A percentile compares a stretch with the other conserved stretches of the same genome.
Evolutionary conservation across 2,797 vertebrate species (phyloP).

Genomic region (Sebastes variabilis): DNA sequence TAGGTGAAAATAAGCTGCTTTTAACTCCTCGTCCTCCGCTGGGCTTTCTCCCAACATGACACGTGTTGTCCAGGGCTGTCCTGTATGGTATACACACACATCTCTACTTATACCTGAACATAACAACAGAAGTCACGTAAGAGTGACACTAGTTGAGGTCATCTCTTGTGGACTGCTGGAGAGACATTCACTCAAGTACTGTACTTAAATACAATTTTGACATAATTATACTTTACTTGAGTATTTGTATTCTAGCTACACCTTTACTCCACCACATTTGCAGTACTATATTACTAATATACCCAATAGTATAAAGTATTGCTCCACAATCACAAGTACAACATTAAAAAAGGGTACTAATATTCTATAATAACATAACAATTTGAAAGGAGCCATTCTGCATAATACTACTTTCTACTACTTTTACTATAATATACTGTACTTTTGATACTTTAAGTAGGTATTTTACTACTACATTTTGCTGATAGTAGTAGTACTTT

Average conservation of each 20-base stretch:
- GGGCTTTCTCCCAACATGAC: background rate
- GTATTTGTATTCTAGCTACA: background rate
- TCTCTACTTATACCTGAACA: background rate
- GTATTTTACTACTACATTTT: background rate
- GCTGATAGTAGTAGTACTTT: background rate
- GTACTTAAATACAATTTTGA: background rate
- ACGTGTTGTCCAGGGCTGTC: background rate
- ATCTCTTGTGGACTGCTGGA: background rate
- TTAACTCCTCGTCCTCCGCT: background rate
- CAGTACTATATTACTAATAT: too few species aligned
- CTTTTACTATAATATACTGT: background rate
- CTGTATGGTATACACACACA: background rate
- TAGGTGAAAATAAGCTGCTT: background rate
- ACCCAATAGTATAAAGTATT: background rate
- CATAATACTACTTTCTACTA: background rate
- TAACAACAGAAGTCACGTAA: background rate
- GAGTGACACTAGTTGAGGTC: background rate
- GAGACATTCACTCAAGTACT: background rate
- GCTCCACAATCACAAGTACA: background rate
- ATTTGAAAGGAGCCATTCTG: background rate
- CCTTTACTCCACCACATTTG: background rate
- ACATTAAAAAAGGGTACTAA: background rate
- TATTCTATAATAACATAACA: background rate
- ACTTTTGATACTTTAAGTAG: background rate
- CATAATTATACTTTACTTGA: background rate